phyloP scores from a whole-genome alignment of 2,888 invertebrate genomes.

The Heliothis peltigera region DNA sequence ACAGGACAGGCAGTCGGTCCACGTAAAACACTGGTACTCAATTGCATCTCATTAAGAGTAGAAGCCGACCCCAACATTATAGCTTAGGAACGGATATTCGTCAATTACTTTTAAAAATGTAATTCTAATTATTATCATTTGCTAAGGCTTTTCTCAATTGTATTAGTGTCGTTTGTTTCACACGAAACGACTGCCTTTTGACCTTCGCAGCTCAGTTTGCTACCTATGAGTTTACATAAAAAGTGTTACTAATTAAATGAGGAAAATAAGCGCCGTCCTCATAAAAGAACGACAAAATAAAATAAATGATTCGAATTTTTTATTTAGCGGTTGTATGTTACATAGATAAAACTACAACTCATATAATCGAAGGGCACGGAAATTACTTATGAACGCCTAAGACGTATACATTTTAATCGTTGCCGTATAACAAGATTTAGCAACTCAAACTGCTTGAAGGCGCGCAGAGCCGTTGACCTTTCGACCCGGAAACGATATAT shows the following conservation, averaged over 20 bases:
- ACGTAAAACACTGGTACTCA: too few relatives aligned
- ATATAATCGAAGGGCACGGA: neutral
- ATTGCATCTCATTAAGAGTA: too few relatives aligned
- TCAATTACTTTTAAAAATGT: too few relatives aligned
- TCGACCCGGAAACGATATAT: constrained; percentile 72
- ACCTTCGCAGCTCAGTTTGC: too few relatives aligned
- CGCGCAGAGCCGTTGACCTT: constrained; percentile 71
- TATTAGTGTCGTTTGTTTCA: too few relatives aligned
- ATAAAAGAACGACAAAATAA: neutral
- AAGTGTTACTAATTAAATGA: neutral
- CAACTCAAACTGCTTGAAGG: constrained; percentile 40
- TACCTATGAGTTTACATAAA: neutral
- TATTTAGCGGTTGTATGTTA: too few relatives aligned
- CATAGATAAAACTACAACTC: neutral
- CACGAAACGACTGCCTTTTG: too few relatives aligned
- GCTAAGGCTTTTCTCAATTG: too few relatives aligned
- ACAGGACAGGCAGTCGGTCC: too few relatives aligned
- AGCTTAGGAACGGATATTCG: too few relatives aligned
- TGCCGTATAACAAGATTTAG: constrained; percentile 29
- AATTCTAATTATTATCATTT: too few relatives aligned
- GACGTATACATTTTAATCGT: constrained; percentile 21
- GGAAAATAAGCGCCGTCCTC: neutral
- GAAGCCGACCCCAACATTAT: too few relatives aligned
- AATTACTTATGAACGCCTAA: constrained; percentile 2
- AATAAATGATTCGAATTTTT: neutral